Percentiles rank a stretch among this genome's conserved stretches.
Conservation (phyloP, 2,888 invertebrate species). For the Euproctis similis region DNA sequence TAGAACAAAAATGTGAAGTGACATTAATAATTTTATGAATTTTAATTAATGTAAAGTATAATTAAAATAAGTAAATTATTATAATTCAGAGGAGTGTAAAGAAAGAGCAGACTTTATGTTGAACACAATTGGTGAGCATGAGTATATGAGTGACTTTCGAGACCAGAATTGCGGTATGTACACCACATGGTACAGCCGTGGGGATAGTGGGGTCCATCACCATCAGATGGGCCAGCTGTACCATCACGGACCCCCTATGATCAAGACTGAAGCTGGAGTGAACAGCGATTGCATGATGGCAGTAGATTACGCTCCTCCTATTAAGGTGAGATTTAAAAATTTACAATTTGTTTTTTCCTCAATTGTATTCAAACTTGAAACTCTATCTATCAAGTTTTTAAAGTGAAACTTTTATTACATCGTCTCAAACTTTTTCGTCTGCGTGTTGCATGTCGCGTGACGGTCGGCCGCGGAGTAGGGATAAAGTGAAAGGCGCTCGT, state of each 20-base stretch:
- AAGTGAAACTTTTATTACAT: no score
- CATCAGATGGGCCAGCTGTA: constrained; percentile 73
- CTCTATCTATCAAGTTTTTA: no score
- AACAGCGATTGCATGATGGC: constrained; percentile 81
- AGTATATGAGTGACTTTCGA: constrained; percentile 63
- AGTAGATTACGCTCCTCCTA: constrained; percentile 78
- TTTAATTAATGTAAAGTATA: neutral
- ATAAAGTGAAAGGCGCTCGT: no score
- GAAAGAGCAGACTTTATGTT: constrained; percentile 20
- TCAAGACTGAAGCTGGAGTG: constrained; percentile 77
- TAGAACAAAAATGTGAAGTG: constrained; percentile 10
- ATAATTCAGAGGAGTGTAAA: constrained; percentile 1
- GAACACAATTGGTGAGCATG: constrained; percentile 36
- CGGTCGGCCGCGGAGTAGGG: no score
- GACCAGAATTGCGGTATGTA: constrained; percentile 68
- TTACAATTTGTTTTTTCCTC: no score
- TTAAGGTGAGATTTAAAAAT: constrained; percentile 71
- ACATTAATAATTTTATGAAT: constrained; percentile 9
- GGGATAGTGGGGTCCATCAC: constrained; percentile 70
- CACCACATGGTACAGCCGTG: constrained; percentile 73
- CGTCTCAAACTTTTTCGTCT: no score
- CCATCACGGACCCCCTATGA: constrained; percentile 75
- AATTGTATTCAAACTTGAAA: no score
- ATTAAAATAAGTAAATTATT: neutral
- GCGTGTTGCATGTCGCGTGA: no score